Conservation (phyloP, 2,888 invertebrate species). For the Stenodera caucasica region DNA sequence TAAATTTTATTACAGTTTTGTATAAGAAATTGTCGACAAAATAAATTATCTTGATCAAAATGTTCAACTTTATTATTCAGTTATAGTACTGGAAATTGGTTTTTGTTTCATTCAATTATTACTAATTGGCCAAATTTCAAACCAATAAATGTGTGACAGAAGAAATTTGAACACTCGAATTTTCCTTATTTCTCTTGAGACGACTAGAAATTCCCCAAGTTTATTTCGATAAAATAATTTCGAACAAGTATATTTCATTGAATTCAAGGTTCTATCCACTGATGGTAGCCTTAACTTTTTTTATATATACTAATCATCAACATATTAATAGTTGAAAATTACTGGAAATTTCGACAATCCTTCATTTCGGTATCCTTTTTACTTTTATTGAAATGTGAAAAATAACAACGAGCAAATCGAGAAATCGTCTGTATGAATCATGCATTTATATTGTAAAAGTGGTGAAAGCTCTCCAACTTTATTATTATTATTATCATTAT, state of each 20-base stretch:
- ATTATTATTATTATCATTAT: background rate
- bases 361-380: no score
- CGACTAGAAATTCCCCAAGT: background rate
- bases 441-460: background rate
- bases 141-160: no score
- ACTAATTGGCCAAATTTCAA: no score
- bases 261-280: background rate
- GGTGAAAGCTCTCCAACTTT: background rate
- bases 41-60: no score
- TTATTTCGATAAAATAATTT: background rate
- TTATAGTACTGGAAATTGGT: no score
- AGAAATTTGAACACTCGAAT: no score
- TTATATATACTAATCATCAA: background rate
- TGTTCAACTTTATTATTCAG: no score
- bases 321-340: background rate
- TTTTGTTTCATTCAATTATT: no score
- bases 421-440: conserved; percentile 1
- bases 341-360: background rate
- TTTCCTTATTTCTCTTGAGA: no score
- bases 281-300: background rate
- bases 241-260: background rate
- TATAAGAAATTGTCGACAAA: no score
- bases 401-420: background rate
- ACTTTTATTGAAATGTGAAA: background rate
- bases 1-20: conserved; percentile 18